phyloP scores from a whole-genome alignment of 2,888 invertebrate species.

The Psococerastis gibbosa region DNA sequence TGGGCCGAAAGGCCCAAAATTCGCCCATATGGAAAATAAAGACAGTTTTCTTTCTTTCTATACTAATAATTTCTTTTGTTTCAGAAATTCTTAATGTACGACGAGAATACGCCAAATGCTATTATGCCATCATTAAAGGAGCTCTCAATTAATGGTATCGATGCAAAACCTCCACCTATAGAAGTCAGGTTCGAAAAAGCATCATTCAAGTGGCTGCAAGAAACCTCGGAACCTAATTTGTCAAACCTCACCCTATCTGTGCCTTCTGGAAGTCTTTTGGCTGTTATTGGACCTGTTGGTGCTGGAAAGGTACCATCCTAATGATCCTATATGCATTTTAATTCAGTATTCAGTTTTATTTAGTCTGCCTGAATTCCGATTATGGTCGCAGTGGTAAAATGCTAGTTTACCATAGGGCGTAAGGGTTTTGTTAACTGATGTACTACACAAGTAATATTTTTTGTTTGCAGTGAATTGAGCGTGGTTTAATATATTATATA shows the following conservation, averaged over 20 bases:
- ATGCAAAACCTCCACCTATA: conserved; percentile 21
- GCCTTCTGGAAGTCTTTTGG: conserved; percentile 39
- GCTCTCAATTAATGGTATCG: conserved; percentile 9
- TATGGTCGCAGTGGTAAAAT: too few species aligned
- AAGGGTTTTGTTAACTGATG: too few species aligned
- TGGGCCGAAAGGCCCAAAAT: too few species aligned
- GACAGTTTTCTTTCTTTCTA: conserved; percentile 3
- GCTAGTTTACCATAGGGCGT: too few species aligned
- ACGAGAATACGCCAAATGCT: conserved; percentile 20
- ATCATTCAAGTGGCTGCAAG: conserved; percentile 32
- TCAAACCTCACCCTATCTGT: conserved; percentile 33
- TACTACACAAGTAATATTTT: too few species aligned
- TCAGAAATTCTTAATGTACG: conserved; percentile 26
- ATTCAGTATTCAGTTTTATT: too few species aligned
- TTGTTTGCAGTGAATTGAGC: too few species aligned
- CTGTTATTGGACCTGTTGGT: conserved; percentile 57
- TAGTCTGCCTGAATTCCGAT: too few species aligned
- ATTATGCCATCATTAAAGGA: conserved; percentile 8
- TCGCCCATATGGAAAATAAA: too few species aligned
- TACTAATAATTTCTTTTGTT: conserved; percentile 14
- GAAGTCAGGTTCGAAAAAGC: conserved; percentile 29
- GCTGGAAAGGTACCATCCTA: conserved; percentile 56
- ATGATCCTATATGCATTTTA: too few species aligned
- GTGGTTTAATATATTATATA: too few species aligned
- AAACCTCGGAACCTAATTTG: conserved; percentile 31